phyloP scores from a whole-genome alignment of 2,113 vertebrate genomes.

The Lutjanus erythropterus region DNA sequence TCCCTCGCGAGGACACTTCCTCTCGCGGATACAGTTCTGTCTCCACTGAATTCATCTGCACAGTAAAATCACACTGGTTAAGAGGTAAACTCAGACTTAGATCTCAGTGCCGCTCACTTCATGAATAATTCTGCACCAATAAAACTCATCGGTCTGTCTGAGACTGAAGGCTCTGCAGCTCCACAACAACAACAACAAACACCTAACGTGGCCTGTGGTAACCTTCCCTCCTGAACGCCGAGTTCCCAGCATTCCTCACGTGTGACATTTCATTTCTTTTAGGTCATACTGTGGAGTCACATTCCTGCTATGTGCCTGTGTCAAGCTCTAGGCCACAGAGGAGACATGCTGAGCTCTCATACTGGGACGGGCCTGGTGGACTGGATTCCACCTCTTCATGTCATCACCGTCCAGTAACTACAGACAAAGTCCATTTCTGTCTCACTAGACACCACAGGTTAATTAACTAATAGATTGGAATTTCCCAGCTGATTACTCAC shows the following conservation, averaged over 20 bases:
- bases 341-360: constrained; percentile 28
- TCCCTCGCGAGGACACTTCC: too few relatives aligned
- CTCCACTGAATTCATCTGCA: too few relatives aligned
- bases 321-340: constrained; percentile 41
- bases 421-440: not conserved
- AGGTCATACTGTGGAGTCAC: constrained; percentile 52
- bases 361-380: constrained; percentile 10
- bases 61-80: too few relatives aligned
- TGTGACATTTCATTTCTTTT: constrained; percentile 58
- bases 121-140: not conserved
- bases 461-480: too few relatives aligned
- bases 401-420: constrained; percentile 6
- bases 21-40: too few relatives aligned
- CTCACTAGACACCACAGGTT: too few relatives aligned
- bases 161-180: not conserved
- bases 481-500: too few relatives aligned
- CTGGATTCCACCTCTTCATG: constrained; percentile 35
- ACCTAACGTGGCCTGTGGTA: not conserved
- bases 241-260: constrained; percentile 55
- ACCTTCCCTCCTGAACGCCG: not conserved
- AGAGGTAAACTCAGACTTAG: too few relatives aligned
- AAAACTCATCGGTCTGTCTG: not conserved
- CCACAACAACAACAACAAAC: constrained; percentile 10
- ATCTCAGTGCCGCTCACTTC: too few relatives aligned
- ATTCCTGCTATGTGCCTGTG: constrained; percentile 58